phyloP scores from a whole-genome alignment of 2,113 vertebrate genomes.

The Vimba vimba region DNA sequence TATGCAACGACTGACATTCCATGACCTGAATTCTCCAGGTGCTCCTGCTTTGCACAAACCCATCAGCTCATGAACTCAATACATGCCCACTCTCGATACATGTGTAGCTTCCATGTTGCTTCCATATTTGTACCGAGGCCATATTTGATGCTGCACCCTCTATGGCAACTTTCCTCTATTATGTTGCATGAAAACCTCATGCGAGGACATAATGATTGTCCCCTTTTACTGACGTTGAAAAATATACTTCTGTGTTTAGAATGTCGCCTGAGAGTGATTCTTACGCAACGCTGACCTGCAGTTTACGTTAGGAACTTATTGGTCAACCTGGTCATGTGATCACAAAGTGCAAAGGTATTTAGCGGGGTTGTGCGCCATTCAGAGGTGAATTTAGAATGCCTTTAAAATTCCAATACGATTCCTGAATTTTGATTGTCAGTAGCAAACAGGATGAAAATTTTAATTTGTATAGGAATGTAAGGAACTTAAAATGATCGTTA shows the following conservation, averaged over 20 bases:
- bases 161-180: slow-evolving; percentile 64
- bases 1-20: slow-evolving; percentile 38
- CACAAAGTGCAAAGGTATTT: neutral
- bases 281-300: neutral
- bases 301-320: slow-evolving; percentile 50
- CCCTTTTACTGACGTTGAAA: slow-evolving; percentile 66
- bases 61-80: neutral
- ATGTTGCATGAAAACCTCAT: slow-evolving; percentile 79
- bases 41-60: slow-evolving; percentile 29
- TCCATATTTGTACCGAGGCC: slow-evolving; percentile 52
- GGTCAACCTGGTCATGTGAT: slow-evolving; percentile 51
- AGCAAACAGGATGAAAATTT: neutral
- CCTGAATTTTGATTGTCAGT: neutral
- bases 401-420: neutral
- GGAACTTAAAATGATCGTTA: neutral
- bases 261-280: slow-evolving; percentile 46
- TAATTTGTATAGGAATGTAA: neutral
- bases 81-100: neutral
- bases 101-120: slow-evolving; percentile 47
- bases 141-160: slow-evolving; percentile 46
- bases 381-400: neutral
- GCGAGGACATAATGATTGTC: slow-evolving; percentile 73
- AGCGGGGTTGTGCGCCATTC: neutral
- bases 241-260: slow-evolving; percentile 79
- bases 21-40: neutral